Base-by-base conservation (phyloP, 2,797 vertebrate genomes). In the Oryzias dopingdopingensis region DNA sequence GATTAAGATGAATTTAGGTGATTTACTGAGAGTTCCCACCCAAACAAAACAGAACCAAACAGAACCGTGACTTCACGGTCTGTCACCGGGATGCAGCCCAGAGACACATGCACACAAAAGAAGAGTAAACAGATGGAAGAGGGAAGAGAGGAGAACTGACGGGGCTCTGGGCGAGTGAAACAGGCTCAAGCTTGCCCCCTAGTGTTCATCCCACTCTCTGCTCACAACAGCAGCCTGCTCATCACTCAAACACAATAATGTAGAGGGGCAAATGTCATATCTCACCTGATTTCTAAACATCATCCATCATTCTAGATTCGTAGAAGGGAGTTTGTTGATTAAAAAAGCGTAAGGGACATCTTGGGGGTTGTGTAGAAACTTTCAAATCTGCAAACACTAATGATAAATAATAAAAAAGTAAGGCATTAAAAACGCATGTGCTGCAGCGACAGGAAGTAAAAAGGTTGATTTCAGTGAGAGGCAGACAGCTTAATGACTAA, bases 141-240 rank as follows among this genome's bases (percentile, higher is more conserved):
- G 56, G 26, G 65, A 29, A 51, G 40, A 57, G 51, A 18, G 59
- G 48, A 63, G 42, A 55, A 51, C 67, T 62, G 62, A 69, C 72
- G 65, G 58, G 79, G 67, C 68, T 61, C 2, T 51, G 63, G 72
- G 65, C 42, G 58, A 26, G 61, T 41, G 74, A 77, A 59, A 64
- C 75, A 91, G 86, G 90, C 85, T 86, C 81, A 90, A 91, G 89
- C 62, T 79, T 91, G 91, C 91, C 91, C 90, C 86, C 91, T 91
- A 90, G 91, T 92, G 92, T 80, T 90, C 82, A 86, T 59, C 58
- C 5, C 13, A 6, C 52, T 80, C 69, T 65, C 70, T 65, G 52
- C 65, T 42, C 15, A 56, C 41, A 79, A 72, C 49, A 65, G 6
- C 18, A 22, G 20, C 26, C 26, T 29, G 26, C 5, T 29, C 5